Evolutionary conservation across 1,140 invertebrate genomes (phyloP), one percentile per base, ranked within the genome.

Genomic region (Apis cerana): DNA sequence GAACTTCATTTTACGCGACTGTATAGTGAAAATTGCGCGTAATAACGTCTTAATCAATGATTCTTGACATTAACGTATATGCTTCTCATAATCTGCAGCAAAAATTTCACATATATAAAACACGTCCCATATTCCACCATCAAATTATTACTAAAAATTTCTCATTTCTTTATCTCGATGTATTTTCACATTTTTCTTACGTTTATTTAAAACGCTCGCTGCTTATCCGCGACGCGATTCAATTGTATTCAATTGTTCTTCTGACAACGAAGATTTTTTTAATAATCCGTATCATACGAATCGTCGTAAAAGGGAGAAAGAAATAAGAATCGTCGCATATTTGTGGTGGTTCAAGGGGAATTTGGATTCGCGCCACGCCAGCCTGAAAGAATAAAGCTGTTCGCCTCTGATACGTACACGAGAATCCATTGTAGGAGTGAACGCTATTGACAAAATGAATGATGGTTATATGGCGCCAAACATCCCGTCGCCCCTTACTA

Each of bases 361-460:
- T 91, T 91, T 90, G 90, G 86, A 91, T 85, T 90, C 86, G 82
- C 87, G 85, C 86, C 91, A 89, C 84, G 85, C 82, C 74, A 69
- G 77, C 80, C 72, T 84, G 86, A 91, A 90, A 91, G 90, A 92
- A 92, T 92, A 90, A 92, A 91, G 90, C 90, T 91, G 90, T 90
- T 91, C 84, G 77, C 82, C 85, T 88, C 90, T 87, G 88, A 88
- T 88, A 90, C 83, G 76, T 88, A 87, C 85, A 85, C 82, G 77
- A 89, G 54, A 88, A 85, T 88, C 89, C 82, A 91, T 91, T 90
- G 89, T 91, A 77, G 84, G 82, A 84, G 89, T 87, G 83, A 88
- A 78, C 84, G 85, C 89, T 91, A 92, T 92, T 92, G 91, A 91
- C 89, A 91, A 92, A 91, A 92, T 92, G 91, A 92, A 91, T 91